These are phyloP conservation scores for Tupiocoris notatus DNA, from an alignment of 2,888 invertebrate genomes.

Conservation along the genomic window DNA sequence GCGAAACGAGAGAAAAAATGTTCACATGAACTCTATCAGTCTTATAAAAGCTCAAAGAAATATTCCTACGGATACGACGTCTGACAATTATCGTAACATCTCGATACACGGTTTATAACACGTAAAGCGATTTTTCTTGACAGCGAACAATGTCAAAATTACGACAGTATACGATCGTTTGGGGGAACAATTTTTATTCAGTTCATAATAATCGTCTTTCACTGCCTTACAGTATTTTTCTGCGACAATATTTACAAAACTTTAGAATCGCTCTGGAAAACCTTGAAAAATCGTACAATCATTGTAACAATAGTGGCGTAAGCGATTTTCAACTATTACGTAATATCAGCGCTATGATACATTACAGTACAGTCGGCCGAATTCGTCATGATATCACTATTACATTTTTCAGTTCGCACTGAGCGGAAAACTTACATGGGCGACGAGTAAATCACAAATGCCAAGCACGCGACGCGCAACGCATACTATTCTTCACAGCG, in stretches of 20 bases:
- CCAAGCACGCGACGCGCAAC: conserved; percentile 14
- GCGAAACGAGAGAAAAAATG: neutral
- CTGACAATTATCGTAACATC: neutral
- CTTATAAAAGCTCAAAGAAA: conserved; percentile 31
- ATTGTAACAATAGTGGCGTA: no score
- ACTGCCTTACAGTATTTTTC: no score
- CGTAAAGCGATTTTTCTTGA: conserved; percentile 21
- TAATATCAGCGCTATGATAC: no score
- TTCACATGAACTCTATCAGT: conserved; percentile 17
- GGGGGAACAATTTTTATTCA: no score
- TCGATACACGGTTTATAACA: conserved; percentile 8
- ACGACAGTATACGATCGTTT: neutral
- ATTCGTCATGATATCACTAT: conserved; percentile 36
- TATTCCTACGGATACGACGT: neutral
- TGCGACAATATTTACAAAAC: no score
- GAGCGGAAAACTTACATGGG: conserved; percentile 30
- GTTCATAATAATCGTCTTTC: no score
- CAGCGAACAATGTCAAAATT: neutral
- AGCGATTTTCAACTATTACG: no score
- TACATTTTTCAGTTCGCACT: neutral
- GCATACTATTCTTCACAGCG: conserved; percentile 9
- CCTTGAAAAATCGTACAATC: no score
- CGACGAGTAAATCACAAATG: conserved; percentile 37
- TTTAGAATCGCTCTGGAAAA: no score
- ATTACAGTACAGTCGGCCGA: conserved; percentile 21